These are phyloP conservation scores for Erebia palarica DNA, from an alignment of 2,888 invertebrate genomes.

Conservation along the genomic window DNA sequence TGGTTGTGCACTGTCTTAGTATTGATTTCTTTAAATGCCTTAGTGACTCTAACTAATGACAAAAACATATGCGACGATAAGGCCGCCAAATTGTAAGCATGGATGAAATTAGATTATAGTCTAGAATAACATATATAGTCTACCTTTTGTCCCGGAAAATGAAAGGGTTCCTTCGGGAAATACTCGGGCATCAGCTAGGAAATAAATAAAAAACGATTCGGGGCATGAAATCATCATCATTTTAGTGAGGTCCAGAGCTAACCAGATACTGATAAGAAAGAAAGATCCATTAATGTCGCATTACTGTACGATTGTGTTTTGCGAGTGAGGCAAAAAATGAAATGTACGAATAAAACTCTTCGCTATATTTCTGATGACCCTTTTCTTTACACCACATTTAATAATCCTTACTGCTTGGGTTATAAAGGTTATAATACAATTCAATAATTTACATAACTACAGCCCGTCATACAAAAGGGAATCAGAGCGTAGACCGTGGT, in stretches of 20 bases:
- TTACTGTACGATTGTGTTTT: neutral
- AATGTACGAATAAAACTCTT: neutral
- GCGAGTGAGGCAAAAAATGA: slow-evolving; percentile 7
- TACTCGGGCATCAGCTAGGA: too few relatives aligned
- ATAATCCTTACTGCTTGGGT: slow-evolving; percentile 7
- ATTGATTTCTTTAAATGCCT: too few relatives aligned
- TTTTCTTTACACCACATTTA: neutral
- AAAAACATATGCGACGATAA: too few relatives aligned
- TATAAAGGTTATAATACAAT: slow-evolving; percentile 22
- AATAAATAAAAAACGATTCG: too few relatives aligned
- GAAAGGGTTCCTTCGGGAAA: too few relatives aligned
- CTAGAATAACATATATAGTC: too few relatives aligned
- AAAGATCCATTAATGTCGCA: slow-evolving; percentile 3
- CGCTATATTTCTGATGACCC: slow-evolving; percentile 8
- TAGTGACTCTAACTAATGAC: too few relatives aligned
- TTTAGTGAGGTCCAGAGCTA: neutral
- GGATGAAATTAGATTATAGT: too few relatives aligned
- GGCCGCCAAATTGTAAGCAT: too few relatives aligned
- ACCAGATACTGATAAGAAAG: neutral
- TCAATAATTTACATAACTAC: slow-evolving; percentile 18
- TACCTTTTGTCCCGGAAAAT: too few relatives aligned
- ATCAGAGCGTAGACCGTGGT: slow-evolving; percentile 31
- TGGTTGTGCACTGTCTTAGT: too few relatives aligned
- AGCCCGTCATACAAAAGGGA: slow-evolving; percentile 24
- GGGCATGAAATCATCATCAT: too few relatives aligned